A percentile compares a stretch with the other conserved stretches of the same genome.
phyloP scores from a whole-genome alignment of 2,797 vertebrate genomes.

The Enteromius mattozi region DNA sequence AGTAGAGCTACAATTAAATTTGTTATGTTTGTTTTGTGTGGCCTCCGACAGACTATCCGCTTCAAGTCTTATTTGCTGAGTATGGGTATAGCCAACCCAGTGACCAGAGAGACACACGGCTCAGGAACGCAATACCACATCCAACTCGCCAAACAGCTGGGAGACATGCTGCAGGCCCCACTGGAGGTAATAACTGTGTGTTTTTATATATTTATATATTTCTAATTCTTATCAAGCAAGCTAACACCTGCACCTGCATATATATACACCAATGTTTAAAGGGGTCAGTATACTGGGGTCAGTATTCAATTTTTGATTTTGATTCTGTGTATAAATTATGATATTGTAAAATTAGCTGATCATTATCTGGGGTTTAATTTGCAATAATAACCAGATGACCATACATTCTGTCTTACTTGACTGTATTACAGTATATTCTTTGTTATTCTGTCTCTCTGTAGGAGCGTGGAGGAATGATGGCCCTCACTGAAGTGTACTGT shows the following conservation, averaged over 20 bases:
- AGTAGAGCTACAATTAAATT: not conserved
- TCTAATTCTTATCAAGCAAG: not conserved
- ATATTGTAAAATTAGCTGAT: not conserved
- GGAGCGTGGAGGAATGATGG: conserved; percentile 98
- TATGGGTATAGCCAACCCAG: conserved; percentile 98
- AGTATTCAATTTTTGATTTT: not conserved
- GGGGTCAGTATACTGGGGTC: not conserved
- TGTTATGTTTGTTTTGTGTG: conserved; percentile 48
- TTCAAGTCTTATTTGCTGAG: conserved; percentile 98
- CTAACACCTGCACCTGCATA: not conserved
- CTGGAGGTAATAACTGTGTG: conserved; percentile 82
- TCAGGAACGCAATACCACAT: conserved; percentile 97
- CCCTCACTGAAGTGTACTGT: conserved; percentile 96
- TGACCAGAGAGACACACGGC: conserved; percentile 93
- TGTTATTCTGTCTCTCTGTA: conserved; percentile 62
- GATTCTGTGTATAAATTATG: not conserved
- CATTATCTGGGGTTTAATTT: not conserved
- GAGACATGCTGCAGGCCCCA: conserved; percentile 89
- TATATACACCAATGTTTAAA: not conserved
- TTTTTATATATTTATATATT: not conserved
- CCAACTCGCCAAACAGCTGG: conserved; percentile 94
- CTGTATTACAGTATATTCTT: not conserved
- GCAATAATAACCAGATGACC: not conserved
- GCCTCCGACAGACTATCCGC: conserved; percentile 84
- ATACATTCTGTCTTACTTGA: not conserved